Evolutionary conservation across 2,797 vertebrate genomes (phyloP).

Genomic region (Pagetopsis macropterus): DNA sequence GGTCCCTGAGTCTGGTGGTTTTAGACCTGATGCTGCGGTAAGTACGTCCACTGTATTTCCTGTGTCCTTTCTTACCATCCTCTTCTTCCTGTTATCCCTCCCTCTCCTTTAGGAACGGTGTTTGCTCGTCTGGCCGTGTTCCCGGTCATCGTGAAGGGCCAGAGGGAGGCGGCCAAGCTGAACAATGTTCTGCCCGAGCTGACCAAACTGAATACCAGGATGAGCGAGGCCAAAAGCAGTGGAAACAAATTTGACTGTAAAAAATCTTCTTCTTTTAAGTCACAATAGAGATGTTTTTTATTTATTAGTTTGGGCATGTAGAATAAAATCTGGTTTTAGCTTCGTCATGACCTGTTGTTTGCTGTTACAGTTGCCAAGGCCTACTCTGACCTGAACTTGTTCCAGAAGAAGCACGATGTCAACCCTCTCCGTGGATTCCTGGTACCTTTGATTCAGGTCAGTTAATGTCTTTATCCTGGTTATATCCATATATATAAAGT

Average conservation of each 20-base stretch:
- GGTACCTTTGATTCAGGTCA: constrained; percentile 89
- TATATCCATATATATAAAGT: too few species aligned
- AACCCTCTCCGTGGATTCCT: constrained; percentile 87
- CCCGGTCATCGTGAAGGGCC: constrained; percentile 90
- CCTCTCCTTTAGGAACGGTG: constrained; percentile 80
- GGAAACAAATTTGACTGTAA: constrained; percentile 89
- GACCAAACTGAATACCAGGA: constrained; percentile 80
- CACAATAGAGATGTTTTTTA: background rate
- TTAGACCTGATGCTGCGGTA: background rate
- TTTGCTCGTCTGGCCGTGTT: constrained; percentile 86
- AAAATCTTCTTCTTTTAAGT: background rate
- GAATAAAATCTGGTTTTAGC: background rate
- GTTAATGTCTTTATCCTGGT: constrained; percentile 29
- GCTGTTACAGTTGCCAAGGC: constrained; percentile 84
- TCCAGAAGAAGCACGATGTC: constrained; percentile 90
- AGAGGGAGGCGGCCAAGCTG: constrained; percentile 89
- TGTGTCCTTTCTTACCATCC: background rate
- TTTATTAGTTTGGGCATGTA: background rate
- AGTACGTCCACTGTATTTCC: background rate
- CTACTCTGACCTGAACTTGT: constrained; percentile 85
- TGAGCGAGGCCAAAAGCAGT: constrained; percentile 88
- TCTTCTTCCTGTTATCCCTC: background rate
- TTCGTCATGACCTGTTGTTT: constrained; percentile 6
- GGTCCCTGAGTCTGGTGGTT: too few species aligned
- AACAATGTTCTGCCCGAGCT: constrained; percentile 91